phyloP scores from a whole-genome alignment of 2,888 invertebrate species.

The Hartigia nigra region DNA sequence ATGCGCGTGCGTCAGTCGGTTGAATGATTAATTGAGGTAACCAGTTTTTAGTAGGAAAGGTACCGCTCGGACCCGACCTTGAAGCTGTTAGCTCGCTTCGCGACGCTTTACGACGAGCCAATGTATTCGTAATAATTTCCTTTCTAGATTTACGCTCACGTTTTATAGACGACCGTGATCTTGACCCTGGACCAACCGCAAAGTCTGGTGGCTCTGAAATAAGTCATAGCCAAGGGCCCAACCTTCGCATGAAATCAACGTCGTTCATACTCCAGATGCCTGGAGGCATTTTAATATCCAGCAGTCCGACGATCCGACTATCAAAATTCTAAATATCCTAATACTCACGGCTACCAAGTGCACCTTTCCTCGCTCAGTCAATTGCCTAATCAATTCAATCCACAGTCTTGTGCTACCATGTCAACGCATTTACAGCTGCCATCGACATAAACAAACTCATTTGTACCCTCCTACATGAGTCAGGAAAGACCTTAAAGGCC shows the following conservation, averaged over 20 bases:
- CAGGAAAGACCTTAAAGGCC: background rate
- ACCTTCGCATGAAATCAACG: background rate
- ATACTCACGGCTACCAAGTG: background rate
- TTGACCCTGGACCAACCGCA: background rate
- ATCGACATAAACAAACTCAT: background rate
- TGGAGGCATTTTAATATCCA: background rate
- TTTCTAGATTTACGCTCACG: background rate
- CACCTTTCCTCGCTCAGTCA: background rate
- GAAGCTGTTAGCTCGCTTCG: background rate
- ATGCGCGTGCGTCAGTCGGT: too few relatives aligned
- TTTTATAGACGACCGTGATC: background rate
- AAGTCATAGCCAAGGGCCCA: background rate
- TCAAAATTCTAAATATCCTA: background rate
- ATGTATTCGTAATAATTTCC: background rate
- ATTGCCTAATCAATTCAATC: background rate
- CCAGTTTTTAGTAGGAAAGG: background rate
- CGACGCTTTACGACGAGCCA: background rate
- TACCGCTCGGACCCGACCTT: background rate
- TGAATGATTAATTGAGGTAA: background rate
- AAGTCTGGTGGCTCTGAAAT: background rate
- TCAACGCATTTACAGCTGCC: background rate
- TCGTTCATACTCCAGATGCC: background rate
- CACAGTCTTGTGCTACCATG: too few relatives aligned
- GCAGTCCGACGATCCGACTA: background rate
- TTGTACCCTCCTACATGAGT: background rate